Conservation (phyloP, 2,797 vertebrate genomes). For the Myripristis murdjan region DNA sequence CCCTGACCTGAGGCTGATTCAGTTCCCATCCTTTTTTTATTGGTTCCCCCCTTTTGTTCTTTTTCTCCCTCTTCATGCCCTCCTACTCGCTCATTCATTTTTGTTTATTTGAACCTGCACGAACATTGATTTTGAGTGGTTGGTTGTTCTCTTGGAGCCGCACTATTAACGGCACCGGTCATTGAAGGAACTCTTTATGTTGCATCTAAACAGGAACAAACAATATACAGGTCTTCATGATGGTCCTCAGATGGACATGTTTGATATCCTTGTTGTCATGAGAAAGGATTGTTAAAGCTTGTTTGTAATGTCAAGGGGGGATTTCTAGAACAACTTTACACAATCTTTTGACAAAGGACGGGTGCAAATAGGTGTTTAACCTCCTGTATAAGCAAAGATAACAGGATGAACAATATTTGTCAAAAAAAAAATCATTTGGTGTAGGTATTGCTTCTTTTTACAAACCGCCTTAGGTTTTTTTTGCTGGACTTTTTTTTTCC, state of each 20-base stretch:
- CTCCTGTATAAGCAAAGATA: slow-evolving; percentile 80
- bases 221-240: slow-evolving; percentile 78
- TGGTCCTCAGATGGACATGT: slow-evolving; percentile 81
- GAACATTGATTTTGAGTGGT: slow-evolving; percentile 89
- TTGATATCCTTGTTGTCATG: slow-evolving; percentile 80
- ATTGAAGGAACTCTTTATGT: slow-evolving; percentile 88
- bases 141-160: slow-evolving; percentile 87
- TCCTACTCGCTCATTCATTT: slow-evolving; percentile 76
- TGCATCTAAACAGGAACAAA: slow-evolving; percentile 83
- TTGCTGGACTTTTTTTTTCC: slow-evolving; percentile 77
- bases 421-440: slow-evolving; percentile 84
- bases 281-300: slow-evolving; percentile 83
- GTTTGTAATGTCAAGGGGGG: slow-evolving; percentile 77
- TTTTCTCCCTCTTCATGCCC: slow-evolving; percentile 61
- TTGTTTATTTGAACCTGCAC: slow-evolving; percentile 88
- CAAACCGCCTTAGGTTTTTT: slow-evolving; percentile 82
- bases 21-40: slow-evolving; percentile 78
- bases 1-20: slow-evolving; percentile 76
- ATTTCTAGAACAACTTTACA: slow-evolving; percentile 80
- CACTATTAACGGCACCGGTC: slow-evolving; percentile 84
- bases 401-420: slow-evolving; percentile 83
- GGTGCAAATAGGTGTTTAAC: slow-evolving; percentile 76
- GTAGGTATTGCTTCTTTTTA: slow-evolving; percentile 87
- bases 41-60: slow-evolving; percentile 54
- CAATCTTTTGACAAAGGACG: slow-evolving; percentile 83